Evolutionary conservation across 1,140 invertebrate genomes (phyloP), one percentile per base, ranked within the genome.

Genomic region (Platorchestia sp.): DNA sequence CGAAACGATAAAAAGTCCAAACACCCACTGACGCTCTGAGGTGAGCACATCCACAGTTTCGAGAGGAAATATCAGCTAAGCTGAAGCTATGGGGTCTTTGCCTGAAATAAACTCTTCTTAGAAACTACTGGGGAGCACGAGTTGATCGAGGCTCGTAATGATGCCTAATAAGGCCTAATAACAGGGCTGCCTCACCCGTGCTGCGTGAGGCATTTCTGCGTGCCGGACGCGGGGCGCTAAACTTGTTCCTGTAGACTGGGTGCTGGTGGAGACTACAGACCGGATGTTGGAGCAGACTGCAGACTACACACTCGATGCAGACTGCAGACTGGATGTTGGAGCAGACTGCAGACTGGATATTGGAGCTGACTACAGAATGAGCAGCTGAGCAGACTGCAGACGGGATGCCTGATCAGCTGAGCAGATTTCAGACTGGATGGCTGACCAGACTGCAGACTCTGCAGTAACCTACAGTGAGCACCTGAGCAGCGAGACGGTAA

Each of bases 111-210:
- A 45, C 91, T 93, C 91, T 44, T 93, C 43, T 45, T 44, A 44
- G 91, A 93, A 93, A 45, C 44, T 44, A 44, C 91, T 7, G 36
- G 43, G 91, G 45, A 44, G 91, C 43, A 45, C 91, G 91, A 93
- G 91, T 93, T 93, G 91, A 93, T 93, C 91, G 91, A 93, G 91
- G 41, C 45, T 44, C 43, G 91, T 93, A 93, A 93, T 93, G 44
- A 93, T 44, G 91, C 45, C 45, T 93, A 93, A 93, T 93, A 93
- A 93, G 45, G 91, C 91, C 91, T 93, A 93, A 93, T 93, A 45
- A 93, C 91, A 93, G 91, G 91, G 43, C 91, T 93, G 91, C 43
- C 91, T 45, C 91, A 93, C 91, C 19, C 91, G 45, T 44, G 7
- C 45, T 45, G 44, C 91, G 45, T 16, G 44, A 93, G 91, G 87